Percentiles rank a stretch among this genome's conserved stretches.
phyloP scores from a whole-genome alignment of 2,888 invertebrate species.

The Sarcophaga carnaria region DNA sequence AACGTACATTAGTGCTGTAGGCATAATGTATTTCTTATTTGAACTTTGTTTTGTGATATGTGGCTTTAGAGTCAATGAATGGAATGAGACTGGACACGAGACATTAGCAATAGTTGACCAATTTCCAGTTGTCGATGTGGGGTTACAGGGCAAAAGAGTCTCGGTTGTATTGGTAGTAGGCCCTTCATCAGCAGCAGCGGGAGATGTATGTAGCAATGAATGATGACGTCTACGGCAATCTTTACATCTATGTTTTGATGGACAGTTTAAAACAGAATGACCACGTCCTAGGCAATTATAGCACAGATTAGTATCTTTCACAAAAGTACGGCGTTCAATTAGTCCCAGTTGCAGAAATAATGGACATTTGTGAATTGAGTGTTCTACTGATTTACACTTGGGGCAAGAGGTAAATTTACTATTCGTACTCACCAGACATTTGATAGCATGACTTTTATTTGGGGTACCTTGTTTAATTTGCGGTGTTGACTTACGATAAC shows the following conservation, averaged over 20 bases:
- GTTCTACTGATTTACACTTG: conserved; percentile 41
- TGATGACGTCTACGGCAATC: conserved; percentile 22
- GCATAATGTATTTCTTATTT: conserved; percentile 26
- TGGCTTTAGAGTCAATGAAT: background rate
- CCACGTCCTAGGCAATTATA: conserved; percentile 20
- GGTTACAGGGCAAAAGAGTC: too few species aligned
- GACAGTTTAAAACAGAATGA: too few species aligned
- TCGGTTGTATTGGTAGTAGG: background rate
- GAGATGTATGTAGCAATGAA: conserved; percentile 13
- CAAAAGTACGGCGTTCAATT: conserved; percentile 34
- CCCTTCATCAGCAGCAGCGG: background rate
- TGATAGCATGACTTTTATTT: background rate
- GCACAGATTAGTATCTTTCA: conserved; percentile 20
- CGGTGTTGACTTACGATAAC: conserved; percentile 1
- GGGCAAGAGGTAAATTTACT: background rate
- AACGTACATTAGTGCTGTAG: conserved; percentile 53
- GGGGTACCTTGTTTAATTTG: background rate
- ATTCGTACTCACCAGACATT: conserved; percentile 36
- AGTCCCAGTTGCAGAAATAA: background rate
- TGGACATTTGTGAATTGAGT: conserved; percentile 33
- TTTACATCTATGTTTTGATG: conserved; percentile 8
- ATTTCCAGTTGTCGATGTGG: too few species aligned
- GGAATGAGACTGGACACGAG: conserved; percentile 12
- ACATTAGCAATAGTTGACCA: conserved; percentile 5
- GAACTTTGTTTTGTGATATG: background rate